Evolutionary conservation across 2,797 vertebrate genomes (phyloP), one percentile per base, ranked within the genome.

Genomic region (Microcaecilia unicolor): DNA sequence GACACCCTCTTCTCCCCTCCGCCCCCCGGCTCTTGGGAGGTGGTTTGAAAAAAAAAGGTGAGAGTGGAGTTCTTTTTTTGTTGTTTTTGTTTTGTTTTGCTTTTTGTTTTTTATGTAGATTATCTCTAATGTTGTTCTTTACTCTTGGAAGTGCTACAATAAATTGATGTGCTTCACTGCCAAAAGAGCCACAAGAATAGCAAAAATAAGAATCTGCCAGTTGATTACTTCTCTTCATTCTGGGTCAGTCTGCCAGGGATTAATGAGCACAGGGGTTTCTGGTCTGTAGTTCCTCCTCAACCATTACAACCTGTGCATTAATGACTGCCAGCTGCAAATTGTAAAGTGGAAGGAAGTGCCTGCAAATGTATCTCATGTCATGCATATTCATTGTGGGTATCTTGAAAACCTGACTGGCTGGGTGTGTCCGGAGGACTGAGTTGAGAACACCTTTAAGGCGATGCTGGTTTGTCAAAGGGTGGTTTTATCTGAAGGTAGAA

Each of bases 71-170:
- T n/a, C n/a, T n/a, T n/a, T n/a, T n/a, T n/a, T n/a, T n/a, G n/a
- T n/a, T n/a, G n/a, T n/a, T n/a, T n/a, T n/a, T n/a, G n/a, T n/a
- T n/a, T n/a, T n/a, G n/a, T n/a, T n/a, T n/a, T n/a, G n/a, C n/a
- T n/a, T n/a, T 78, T 52, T 48, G 51, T 74, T 79, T 77, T 76
- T 64, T 76, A 70, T 84, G 82, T 87, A 80, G 85, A 86, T 85
- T 78, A 78, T 72, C 73, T 83, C 88, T 92, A 93, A 91, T 89
- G 83, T 87, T 91, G 86, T 93, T 91, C 86, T 93, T 93, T 88
- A 92, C 87, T 90, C 81, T 76, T 85, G 64, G 78, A 85, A 85
- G 88, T 86, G 81, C 82, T 80, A 84, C 84, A 85, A 88, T 91
- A 85, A 86, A 73, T 76, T 72, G 73, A 58, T 15, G 58, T 10